phyloP scores from a whole-genome alignment of 92 coral and sea anemone species.

The Epizoanthus ramosus region DNA sequence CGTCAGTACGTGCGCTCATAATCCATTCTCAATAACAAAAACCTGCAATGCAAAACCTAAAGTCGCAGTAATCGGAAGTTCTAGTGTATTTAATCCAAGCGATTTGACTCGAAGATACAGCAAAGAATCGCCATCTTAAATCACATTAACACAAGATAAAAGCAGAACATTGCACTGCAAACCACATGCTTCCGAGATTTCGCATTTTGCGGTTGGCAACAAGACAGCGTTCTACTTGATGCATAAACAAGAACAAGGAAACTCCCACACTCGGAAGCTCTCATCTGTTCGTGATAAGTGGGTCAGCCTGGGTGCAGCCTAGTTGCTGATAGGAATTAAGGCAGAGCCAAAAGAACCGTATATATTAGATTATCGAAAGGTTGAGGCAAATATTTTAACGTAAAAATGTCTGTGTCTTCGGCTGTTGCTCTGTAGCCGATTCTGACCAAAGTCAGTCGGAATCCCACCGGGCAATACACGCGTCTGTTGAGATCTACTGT shows the following conservation, averaged over 20 bases:
- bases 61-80: background rate
- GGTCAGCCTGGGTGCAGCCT: too few species aligned
- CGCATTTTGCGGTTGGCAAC: background rate
- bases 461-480: too few species aligned
- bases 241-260: background rate
- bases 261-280: too few species aligned
- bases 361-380: too few species aligned
- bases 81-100: background rate
- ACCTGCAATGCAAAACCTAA: background rate
- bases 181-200: background rate
- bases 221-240: slow-evolving; percentile 4
- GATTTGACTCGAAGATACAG: background rate
- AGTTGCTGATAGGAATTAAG: too few species aligned
- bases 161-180: background rate
- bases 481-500: too few species aligned
- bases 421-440: too few species aligned
- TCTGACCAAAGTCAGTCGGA: too few species aligned
- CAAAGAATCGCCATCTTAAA: background rate
- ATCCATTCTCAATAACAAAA: background rate
- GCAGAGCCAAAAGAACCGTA: too few species aligned
- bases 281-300: too few species aligned
- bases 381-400: too few species aligned
- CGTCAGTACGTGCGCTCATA: background rate
- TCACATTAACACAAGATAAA: background rate
- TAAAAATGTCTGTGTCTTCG: too few species aligned